Percentiles rank a stretch among this genome's conserved stretches.
phyloP scores from a whole-genome alignment of 2,888 invertebrate species.

The Latrodectus elegans region DNA sequence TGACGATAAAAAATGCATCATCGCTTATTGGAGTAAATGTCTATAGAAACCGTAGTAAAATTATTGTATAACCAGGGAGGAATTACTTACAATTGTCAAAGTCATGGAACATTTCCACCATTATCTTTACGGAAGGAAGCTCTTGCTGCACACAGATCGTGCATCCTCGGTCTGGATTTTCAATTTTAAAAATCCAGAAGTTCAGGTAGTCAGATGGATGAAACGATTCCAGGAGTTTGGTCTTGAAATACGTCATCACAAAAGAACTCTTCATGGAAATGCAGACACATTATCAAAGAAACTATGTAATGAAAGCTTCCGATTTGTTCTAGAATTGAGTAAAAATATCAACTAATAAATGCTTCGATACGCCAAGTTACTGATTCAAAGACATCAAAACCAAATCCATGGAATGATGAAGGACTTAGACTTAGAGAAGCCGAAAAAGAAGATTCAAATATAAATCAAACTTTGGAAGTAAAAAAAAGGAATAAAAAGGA shows the following conservation, averaged over 20 bases:
- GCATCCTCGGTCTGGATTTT: background rate
- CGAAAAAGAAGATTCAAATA: background rate
- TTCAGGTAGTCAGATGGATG: constrained; percentile 7
- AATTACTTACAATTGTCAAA: background rate
- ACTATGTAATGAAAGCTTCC: background rate
- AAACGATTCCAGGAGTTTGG: background rate
- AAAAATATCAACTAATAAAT: background rate
- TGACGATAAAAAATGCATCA: background rate
- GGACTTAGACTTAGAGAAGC: background rate
- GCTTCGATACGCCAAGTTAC: background rate
- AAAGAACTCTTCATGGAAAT: background rate
- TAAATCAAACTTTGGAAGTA: background rate
- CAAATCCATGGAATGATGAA: background rate
- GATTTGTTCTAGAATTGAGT: background rate
- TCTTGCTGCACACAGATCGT: background rate
- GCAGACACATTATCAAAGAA: background rate
- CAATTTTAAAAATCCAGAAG: too few species aligned
- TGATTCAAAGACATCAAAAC: background rate
- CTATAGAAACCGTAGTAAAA: background rate
- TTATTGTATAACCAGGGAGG: background rate
- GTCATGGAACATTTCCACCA: constrained; percentile 2
- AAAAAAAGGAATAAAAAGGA: too few species aligned
- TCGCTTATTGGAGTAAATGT: background rate
- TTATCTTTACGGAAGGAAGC: background rate
- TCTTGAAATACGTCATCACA: background rate